phyloP scores from a whole-genome alignment of 2,888 invertebrate species.

The Oxytorus armatus region DNA sequence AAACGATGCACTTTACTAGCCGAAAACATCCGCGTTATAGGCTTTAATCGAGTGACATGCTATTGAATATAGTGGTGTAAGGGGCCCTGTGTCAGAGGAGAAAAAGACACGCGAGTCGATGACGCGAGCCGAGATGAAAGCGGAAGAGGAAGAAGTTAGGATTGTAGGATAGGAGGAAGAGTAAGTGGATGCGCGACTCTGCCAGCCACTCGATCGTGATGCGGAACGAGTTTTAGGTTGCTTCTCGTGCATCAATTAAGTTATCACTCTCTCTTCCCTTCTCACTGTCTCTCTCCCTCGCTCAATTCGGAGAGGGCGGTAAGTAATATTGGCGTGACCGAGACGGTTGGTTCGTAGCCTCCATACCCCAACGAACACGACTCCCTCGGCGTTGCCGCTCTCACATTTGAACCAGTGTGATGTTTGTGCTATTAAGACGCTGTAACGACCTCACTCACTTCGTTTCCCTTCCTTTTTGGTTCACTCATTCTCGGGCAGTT shows the following conservation, averaged over 20 bases:
- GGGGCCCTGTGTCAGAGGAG: neutral
- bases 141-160: slow-evolving; percentile 12
- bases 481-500: slow-evolving; percentile 40
- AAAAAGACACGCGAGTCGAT: slow-evolving; percentile 27
- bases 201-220: slow-evolving; percentile 47
- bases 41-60: neutral
- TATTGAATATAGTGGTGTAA: neutral
- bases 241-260: slow-evolving; percentile 77
- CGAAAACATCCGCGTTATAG: neutral
- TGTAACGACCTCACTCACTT: slow-evolving; percentile 71
- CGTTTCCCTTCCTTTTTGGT: slow-evolving; percentile 51
- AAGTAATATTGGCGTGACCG: slow-evolving; percentile 78
- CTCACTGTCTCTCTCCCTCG: slow-evolving; percentile 4
- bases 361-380: slow-evolving; percentile 39
- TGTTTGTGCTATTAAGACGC: slow-evolving; percentile 76
- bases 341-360: slow-evolving; percentile 62
- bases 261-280: slow-evolving; percentile 72
- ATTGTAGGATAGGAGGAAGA: neutral
- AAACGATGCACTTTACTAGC: neutral
- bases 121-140: slow-evolving; percentile 11
- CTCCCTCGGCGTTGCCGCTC: slow-evolving; percentile 19
- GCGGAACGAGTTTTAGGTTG: slow-evolving; percentile 70
- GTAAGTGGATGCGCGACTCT: slow-evolving; percentile 25
- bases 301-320: slow-evolving; percentile 64
- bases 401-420: slow-evolving; percentile 41